Conservation (phyloP, 2,113 vertebrate species). For the Eonycteris spelaea region DNA sequence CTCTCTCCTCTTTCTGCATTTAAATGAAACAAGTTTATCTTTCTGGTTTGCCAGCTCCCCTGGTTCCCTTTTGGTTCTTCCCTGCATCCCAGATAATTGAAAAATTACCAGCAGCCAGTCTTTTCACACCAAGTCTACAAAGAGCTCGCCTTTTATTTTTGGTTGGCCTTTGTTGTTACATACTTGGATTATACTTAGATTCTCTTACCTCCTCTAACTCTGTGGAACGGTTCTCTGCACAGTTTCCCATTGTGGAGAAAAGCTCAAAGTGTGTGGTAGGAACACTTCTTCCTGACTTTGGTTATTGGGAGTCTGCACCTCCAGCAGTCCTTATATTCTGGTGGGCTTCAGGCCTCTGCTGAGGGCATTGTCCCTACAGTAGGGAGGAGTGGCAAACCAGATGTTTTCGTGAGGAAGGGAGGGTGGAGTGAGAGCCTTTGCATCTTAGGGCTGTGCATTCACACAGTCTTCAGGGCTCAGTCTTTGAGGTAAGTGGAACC, state of each 20-base stretch:
- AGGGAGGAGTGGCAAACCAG: neutral
- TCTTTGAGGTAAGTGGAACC: slow-evolving; percentile 47
- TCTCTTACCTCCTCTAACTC: neutral
- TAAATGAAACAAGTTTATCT: slow-evolving; percentile 70
- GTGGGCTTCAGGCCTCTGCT: neutral
- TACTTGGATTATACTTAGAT: slow-evolving; percentile 43
- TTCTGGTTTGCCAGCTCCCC: slow-evolving; percentile 76
- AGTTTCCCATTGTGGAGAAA: neutral
- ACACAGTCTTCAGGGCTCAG: slow-evolving; percentile 5
- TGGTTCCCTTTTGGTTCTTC: slow-evolving; percentile 71
- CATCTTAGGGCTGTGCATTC: neutral
- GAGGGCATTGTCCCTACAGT: neutral
- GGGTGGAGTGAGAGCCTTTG: neutral
- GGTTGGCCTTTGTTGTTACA: neutral
- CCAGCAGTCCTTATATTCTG: neutral
- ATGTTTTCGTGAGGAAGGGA: slow-evolving; percentile 27
- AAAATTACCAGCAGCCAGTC: neutral
- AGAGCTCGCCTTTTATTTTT: slow-evolving; percentile 41
- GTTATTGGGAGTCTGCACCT: slow-evolving; percentile 25
- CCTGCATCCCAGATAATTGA: slow-evolving; percentile 33
- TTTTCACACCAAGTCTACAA: neutral
- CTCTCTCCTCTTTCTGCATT: slow-evolving; percentile 38
- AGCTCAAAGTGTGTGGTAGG: slow-evolving; percentile 8
- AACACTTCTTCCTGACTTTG: neutral
- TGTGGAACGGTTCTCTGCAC: neutral